Evolutionary conservation across 2,113 vertebrate genomes (phyloP), one percentile per base, ranked within the genome.

Genomic region (Scophthalmus maximus): DNA sequence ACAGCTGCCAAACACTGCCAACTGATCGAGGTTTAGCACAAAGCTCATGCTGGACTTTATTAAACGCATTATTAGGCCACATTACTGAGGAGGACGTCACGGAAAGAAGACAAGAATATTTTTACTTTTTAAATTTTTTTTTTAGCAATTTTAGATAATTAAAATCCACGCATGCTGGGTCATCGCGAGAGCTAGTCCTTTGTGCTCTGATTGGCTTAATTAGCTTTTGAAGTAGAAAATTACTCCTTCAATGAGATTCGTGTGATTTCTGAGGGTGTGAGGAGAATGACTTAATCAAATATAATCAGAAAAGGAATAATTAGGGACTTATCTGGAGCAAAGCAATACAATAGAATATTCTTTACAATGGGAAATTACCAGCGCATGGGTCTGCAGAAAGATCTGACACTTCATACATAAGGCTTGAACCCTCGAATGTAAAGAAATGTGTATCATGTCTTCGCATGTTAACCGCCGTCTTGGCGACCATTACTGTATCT

Each of bases 141-240:
- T 80, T 78, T 76, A 40, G 55, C 75, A 85, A 59, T 89, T 83
- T 84, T 58, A 82, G 72, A 73, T 83, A 71, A 86, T 91, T 87
- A 84, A 78, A 90, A 84, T 57, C 73, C 72, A 74, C 64, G 71
- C 84, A 83, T 68, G 85, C 91, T 90, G 89, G 87, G 91, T 91
- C 84, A 90, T 88, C 78, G 73, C 78, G 73, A 73, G 83, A 85
- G 82, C 73, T 53, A 25, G 71, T 82, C 73, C 78, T 89, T 90
- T 88, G 85, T 89, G 76, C 82, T 82, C 80, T 91, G 90, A 91
- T 91, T 91, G 87, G 68, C 74, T 90, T 90, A 91, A 91, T 91
- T 86, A 90, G 81, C 76, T 81, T 89, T 85, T 90, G 84, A 89
- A 91, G 90, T 87, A 85, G 88, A 75, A 91, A 91, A 91, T 91